These are phyloP conservation scores for Alligator sinensis DNA, from an alignment of 2,113 vertebrate species.

Conservation along the genomic window DNA sequence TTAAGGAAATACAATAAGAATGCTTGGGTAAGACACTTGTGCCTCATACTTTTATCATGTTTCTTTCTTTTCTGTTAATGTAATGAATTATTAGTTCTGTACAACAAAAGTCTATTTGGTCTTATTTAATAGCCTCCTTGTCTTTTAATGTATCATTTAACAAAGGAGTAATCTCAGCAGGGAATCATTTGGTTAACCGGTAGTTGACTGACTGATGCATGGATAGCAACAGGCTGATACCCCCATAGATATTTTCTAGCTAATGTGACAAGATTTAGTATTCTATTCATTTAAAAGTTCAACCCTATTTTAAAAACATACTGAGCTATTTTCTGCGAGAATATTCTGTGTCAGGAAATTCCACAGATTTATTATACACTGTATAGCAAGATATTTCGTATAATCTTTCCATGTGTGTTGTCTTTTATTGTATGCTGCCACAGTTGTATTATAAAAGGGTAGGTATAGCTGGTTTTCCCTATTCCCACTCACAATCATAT, in stretches of 20 bases:
- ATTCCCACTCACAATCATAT: slow-evolving; percentile 13
- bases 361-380: slow-evolving; percentile 50
- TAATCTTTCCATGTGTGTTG: slow-evolving; percentile 15
- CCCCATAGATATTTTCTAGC: not conserved
- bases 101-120: too few species aligned
- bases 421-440: slow-evolving; percentile 44
- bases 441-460: slow-evolving; percentile 45
- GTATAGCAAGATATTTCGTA: slow-evolving; percentile 39
- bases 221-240: not conserved
- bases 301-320: slow-evolving; percentile 14
- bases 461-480: slow-evolving; percentile 29
- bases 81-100: too few species aligned
- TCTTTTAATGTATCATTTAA: too few species aligned
- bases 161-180: too few species aligned
- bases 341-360: slow-evolving; percentile 20
- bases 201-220: too few species aligned
- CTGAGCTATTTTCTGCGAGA: slow-evolving; percentile 19
- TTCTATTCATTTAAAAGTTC: slow-evolving; percentile 36
- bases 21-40: too few species aligned
- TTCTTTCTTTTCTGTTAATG: too few species aligned
- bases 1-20: too few species aligned
- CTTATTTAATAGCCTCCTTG: too few species aligned
- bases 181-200: too few species aligned
- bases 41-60: too few species aligned
- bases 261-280: slow-evolving; percentile 4